Evolutionary conservation across 2,113 vertebrate species (phyloP).

Genomic region (Aptenodytes forsteri): DNA sequence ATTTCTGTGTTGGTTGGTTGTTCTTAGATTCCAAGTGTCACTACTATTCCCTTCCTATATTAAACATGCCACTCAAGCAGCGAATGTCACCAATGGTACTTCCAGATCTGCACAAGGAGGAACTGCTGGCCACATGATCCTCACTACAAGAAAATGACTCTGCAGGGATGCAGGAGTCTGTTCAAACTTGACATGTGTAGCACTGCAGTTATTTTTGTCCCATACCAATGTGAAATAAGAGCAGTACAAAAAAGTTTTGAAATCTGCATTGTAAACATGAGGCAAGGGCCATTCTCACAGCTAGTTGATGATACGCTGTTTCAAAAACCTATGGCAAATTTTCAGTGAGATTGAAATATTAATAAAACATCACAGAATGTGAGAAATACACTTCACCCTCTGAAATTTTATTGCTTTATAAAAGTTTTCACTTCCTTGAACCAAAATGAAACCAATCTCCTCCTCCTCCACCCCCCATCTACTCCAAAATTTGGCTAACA

Average conservation of each 20-base stretch:
- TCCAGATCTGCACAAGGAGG: neutral
- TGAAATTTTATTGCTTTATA: neutral
- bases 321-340: neutral
- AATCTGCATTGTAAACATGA: neutral
- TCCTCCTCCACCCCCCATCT: neutral
- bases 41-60: neutral
- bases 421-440: neutral
- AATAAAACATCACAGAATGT: neutral
- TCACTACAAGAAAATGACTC: neutral
- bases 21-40: neutral
- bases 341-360: neutral
- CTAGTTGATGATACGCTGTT: neutral
- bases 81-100: neutral
- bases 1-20: neutral
- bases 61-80: neutral
- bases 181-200: neutral
- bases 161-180: neutral
- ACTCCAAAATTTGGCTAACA: neutral
- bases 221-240: neutral
- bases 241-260: neutral
- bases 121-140: neutral
- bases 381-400: neutral
- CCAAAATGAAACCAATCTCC: neutral
- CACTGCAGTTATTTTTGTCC: neutral
- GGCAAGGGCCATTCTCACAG: neutral